Conservation (phyloP, 1,140 invertebrate genomes). For the Danaus plexippus region DNA sequence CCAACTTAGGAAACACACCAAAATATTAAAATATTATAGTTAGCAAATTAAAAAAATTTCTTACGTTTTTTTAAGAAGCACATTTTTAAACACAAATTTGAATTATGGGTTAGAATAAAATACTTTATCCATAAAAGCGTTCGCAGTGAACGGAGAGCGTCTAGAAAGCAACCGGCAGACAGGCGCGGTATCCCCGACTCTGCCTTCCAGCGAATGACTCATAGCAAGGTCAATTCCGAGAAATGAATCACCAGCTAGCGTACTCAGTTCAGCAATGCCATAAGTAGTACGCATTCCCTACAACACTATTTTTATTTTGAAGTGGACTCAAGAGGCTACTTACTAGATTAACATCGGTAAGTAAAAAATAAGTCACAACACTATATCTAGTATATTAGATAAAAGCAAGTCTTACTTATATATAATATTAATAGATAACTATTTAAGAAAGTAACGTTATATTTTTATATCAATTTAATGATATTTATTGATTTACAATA, state of each 20-base stretch:
- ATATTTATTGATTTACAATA: too few relatives aligned
- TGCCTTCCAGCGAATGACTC: conserved; percentile 71
- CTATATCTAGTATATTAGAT: too few relatives aligned
- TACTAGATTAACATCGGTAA: too few relatives aligned
- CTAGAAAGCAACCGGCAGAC: conserved; percentile 64
- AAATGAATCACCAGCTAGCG: conserved; percentile 70
- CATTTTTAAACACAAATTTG: conserved; percentile 34
- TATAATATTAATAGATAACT: too few relatives aligned
- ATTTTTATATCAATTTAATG: too few relatives aligned
- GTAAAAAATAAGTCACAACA: too few relatives aligned
- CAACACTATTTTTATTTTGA: conserved; percentile 18
- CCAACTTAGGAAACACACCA: conserved; percentile 55
- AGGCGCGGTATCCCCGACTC: conserved; percentile 71
- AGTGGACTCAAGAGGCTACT: too few relatives aligned
- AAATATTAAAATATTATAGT: conserved; percentile 48
- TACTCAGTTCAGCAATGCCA: conserved; percentile 63
- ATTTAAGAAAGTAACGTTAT: too few relatives aligned
- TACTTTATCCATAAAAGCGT: conserved; percentile 28
- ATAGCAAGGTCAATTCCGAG: conserved; percentile 73
- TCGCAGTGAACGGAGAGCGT: conserved; percentile 53
- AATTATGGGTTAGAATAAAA: conserved; percentile 30
- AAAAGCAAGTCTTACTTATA: too few relatives aligned
- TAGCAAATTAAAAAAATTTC: conserved; percentile 28
- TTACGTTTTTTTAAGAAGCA: conserved; percentile 37
- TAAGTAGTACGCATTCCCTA: conserved; percentile 63